Evolutionary conservation across 2,888 invertebrate genomes (phyloP).

Genomic region (Sinodicranocentrus sp.): DNA sequence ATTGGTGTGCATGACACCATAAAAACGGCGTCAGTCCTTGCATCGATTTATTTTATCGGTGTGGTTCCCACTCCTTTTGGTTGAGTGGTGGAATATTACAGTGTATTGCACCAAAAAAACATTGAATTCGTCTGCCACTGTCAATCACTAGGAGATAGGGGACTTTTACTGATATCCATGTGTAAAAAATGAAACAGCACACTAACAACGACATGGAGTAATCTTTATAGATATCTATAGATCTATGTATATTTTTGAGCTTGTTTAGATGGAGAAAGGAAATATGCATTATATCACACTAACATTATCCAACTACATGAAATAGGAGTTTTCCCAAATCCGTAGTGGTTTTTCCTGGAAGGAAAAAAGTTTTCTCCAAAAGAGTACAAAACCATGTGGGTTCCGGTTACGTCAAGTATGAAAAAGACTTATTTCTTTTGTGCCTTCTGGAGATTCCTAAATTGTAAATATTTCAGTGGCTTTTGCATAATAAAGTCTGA

Average conservation of each 20-base stretch:
- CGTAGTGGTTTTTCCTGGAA: neutral
- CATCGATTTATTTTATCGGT: constrained; percentile 46
- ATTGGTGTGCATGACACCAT: constrained; percentile 21
- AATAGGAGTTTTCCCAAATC: neutral
- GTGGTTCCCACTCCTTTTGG: neutral
- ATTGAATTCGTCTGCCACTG: too few relatives aligned
- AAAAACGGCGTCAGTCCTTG: constrained; percentile 35
- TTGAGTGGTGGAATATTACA: neutral
- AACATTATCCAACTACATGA: too few relatives aligned
- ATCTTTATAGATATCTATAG: too few relatives aligned
- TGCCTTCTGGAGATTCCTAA: neutral
- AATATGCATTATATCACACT: too few relatives aligned
- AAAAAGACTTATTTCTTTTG: neutral
- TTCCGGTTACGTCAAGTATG: neutral
- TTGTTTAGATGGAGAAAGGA: neutral
- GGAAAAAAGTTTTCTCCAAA: neutral
- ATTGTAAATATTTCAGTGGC: constrained; percentile 6
- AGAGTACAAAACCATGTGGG: neutral
- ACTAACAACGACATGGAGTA: too few relatives aligned
- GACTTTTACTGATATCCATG: too few relatives aligned
- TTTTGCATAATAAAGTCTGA: constrained; percentile 6
- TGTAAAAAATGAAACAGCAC: too few relatives aligned
- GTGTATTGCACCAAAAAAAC: too few relatives aligned
- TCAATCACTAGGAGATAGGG: too few relatives aligned
- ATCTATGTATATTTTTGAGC: too few relatives aligned